These are phyloP conservation scores for Aelia acuminata DNA, from an alignment of 2,888 invertebrate species.

Conservation along the genomic window DNA sequence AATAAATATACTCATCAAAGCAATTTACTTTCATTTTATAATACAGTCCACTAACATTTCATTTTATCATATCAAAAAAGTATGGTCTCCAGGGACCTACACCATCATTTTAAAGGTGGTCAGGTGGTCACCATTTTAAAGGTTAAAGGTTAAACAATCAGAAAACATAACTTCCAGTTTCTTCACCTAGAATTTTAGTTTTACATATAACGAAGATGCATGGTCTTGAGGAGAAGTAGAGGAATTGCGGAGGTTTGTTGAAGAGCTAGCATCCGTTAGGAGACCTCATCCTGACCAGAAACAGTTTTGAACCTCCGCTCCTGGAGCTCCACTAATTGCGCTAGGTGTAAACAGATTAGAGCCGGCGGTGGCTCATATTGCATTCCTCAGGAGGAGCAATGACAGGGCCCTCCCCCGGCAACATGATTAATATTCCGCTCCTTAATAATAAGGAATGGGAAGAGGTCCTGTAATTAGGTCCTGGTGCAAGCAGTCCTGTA, in stretches of 20 bases:
- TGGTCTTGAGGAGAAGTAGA: neutral
- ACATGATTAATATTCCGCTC: slow-evolving; percentile 46
- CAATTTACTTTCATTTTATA: no score
- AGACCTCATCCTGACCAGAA: slow-evolving; percentile 33
- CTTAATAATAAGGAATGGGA: slow-evolving; percentile 38
- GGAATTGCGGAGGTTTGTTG: neutral
- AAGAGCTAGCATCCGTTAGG: neutral
- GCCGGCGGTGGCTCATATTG: slow-evolving; percentile 43
- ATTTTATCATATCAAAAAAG: no score
- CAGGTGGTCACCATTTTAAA: no score
- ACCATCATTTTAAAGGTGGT: no score
- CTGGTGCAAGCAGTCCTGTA: neutral
- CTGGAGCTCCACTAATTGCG: neutral
- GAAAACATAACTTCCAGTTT: no score
- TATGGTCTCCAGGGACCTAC: no score
- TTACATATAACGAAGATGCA: neutral
- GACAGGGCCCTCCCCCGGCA: slow-evolving; percentile 35
- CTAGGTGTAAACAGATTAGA: slow-evolving; percentile 46
- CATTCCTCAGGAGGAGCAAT: slow-evolving; percentile 47
- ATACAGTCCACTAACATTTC: no score
- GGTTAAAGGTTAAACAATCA: no score
- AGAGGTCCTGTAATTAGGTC: slow-evolving; percentile 23
- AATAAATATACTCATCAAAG: no score
- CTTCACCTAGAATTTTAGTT: no score
- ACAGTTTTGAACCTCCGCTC: neutral